Conservation (phyloP, 2,113 vertebrate genomes). For the Sardina pilchardus region DNA sequence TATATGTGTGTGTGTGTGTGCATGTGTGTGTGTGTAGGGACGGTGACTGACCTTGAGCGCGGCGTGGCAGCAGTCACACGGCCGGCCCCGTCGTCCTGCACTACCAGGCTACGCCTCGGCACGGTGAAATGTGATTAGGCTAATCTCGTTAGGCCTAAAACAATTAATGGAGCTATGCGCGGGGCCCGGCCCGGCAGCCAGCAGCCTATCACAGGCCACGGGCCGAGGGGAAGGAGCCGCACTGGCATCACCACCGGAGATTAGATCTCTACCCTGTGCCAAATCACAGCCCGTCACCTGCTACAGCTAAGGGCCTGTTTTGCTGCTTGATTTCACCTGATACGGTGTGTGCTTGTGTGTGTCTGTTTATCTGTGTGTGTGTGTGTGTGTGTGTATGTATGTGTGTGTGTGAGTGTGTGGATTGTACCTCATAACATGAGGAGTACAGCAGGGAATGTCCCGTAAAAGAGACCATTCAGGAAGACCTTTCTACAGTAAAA, state of each 20-base stretch:
- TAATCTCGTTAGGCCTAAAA: constrained; percentile 69
- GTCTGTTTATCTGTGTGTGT: constrained; percentile 7
- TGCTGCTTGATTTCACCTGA: constrained; percentile 8
- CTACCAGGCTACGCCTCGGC: constrained; percentile 52
- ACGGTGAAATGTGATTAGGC: constrained; percentile 69
- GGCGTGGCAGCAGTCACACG: constrained; percentile 56
- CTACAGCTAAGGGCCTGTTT: constrained; percentile 30
- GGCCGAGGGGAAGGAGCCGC: constrained; percentile 38
- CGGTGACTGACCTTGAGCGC: constrained; percentile 49
- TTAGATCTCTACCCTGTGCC: constrained; percentile 36
- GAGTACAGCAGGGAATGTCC: neutral
- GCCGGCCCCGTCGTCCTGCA: constrained; percentile 50
- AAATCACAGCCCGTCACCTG: constrained; percentile 49
- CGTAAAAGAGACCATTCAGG: neutral
- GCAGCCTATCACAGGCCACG: constrained; percentile 15
- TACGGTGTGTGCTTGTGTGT: neutral
- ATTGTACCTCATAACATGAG: neutral
- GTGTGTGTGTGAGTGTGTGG: neutral
- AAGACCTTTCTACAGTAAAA: neutral
- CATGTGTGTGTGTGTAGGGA: neutral
- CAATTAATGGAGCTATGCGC: constrained; percentile 58
- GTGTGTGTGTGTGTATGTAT: neutral
- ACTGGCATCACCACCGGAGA: constrained; percentile 42
- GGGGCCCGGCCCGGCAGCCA: constrained; percentile 48
- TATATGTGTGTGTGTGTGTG: no score